phyloP scores from a whole-genome alignment of 35 echinoderm and acorn worm species.

The Ophiothrix spiculata region DNA sequence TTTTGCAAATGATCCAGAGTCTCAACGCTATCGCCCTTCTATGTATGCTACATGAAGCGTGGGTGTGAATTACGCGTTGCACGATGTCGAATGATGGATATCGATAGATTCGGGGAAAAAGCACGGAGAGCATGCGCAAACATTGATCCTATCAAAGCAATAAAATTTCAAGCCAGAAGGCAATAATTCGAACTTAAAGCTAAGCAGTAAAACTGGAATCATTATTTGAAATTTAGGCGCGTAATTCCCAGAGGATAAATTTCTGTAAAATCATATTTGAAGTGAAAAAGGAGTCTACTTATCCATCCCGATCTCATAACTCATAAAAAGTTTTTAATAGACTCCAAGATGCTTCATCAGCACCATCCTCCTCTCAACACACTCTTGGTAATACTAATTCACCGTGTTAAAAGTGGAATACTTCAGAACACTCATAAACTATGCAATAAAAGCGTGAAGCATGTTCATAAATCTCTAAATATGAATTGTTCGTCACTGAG shows the following conservation, averaged over 20 bases:
- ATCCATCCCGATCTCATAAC: not conserved
- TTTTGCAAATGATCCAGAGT: too few relatives aligned
- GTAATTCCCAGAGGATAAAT: not conserved
- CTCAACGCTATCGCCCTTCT: too few relatives aligned
- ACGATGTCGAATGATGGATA: too few relatives aligned
- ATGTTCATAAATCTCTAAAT: conserved; percentile 14
- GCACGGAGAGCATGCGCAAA: too few relatives aligned
- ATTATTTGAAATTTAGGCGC: not conserved
- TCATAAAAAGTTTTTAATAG: conserved; percentile 11
- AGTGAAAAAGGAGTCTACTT: not conserved
- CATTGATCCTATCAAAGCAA: too few relatives aligned
- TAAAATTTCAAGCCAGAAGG: too few relatives aligned
- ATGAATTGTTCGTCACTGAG: conserved; percentile 9
- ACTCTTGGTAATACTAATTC: conserved; percentile 16
- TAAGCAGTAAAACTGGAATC: not conserved
- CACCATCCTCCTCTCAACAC: not conserved
- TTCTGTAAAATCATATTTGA: not conserved
- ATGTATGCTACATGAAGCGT: too few relatives aligned
- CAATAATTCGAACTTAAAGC: too few relatives aligned
- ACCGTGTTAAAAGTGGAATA: conserved; percentile 7
- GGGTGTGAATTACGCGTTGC: too few relatives aligned
- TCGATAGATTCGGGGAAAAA: too few relatives aligned
- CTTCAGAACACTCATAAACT: conserved; percentile 1
- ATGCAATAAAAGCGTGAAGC: not conserved
- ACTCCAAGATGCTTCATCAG: not conserved